Conservation (phyloP, 2,113 vertebrate species). For the Erythrolamprus reginae region DNA sequence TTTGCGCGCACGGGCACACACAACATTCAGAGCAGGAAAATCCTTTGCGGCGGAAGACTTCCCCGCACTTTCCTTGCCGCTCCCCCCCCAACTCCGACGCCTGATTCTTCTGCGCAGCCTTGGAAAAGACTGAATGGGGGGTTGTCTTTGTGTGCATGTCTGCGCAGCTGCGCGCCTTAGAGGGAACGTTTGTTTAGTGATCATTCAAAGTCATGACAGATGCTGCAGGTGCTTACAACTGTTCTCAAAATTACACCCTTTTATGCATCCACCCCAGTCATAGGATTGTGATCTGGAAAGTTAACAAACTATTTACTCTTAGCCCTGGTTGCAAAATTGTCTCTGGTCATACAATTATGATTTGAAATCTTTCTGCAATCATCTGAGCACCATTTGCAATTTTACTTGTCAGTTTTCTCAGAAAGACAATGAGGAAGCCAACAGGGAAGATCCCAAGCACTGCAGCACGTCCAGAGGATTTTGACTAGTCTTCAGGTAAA, state of each 20-base stretch:
- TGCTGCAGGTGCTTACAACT: background rate
- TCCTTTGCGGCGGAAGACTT: no score
- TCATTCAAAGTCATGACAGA: background rate
- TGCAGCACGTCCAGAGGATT: background rate
- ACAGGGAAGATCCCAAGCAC: background rate
- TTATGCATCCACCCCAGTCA: background rate
- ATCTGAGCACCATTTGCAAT: background rate
- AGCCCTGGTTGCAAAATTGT: background rate
- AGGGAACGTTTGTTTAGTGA: background rate
- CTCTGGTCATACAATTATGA: background rate
- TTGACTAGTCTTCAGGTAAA: background rate
- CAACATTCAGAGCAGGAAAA: no score
- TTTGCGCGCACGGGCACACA: no score
- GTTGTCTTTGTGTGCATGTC: no score
- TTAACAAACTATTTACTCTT: background rate
- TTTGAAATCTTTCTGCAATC: background rate
- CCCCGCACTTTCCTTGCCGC: no score
- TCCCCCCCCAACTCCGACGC: no score
- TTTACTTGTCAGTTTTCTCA: background rate
- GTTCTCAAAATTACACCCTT: background rate
- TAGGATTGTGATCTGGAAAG: background rate
- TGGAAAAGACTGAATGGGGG: no score
- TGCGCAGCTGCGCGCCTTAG: no score
- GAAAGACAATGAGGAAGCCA: background rate
- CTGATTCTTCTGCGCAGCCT: no score